Conservation (phyloP, 2,888 invertebrate species). For the Tyria jacobaeae region DNA sequence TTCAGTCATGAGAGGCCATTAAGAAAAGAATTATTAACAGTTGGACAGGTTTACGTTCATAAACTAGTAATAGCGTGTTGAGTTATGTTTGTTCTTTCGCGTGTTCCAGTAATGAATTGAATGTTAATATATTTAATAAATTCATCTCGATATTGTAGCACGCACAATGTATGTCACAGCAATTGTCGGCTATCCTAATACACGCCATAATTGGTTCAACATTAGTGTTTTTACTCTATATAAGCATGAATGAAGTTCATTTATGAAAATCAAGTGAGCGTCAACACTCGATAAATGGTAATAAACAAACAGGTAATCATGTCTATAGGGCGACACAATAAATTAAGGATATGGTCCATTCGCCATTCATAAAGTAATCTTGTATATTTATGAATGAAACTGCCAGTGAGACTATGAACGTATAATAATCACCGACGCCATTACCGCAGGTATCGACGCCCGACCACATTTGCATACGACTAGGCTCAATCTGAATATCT, state of each 20-base stretch:
- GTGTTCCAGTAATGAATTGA: conserved; percentile 72
- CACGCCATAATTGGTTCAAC: conserved; percentile 54
- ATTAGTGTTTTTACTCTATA: conserved; percentile 52
- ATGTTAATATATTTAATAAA: conserved; percentile 69
- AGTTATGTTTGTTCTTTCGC: conserved; percentile 68
- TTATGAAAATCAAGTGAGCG: conserved; percentile 72
- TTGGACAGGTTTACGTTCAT: conserved; percentile 76
- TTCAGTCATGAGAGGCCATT: conserved; percentile 79
- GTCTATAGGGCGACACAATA: conserved; percentile 66
- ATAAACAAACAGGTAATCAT: conserved; percentile 77
- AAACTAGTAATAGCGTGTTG: conserved; percentile 69
- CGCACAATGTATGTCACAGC: conserved; percentile 31
- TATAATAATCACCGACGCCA: conserved; percentile 80
- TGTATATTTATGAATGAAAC: conserved; percentile 84
- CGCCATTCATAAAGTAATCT: conserved; percentile 81
- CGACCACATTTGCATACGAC: conserved; percentile 73
- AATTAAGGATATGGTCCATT: conserved; percentile 73
- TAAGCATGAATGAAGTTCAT: conserved; percentile 71
- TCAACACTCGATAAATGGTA: conserved; percentile 80
- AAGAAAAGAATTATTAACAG: conserved; percentile 79
- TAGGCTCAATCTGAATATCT: conserved; percentile 53
- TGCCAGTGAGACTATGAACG: conserved; percentile 60
- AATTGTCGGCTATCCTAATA: conserved; percentile 18
- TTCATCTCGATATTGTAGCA: conserved; percentile 53
- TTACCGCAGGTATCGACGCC: conserved; percentile 69